Conservation (phyloP, 64 coral and sea anemone species). For the Trachythela sp. region DNA sequence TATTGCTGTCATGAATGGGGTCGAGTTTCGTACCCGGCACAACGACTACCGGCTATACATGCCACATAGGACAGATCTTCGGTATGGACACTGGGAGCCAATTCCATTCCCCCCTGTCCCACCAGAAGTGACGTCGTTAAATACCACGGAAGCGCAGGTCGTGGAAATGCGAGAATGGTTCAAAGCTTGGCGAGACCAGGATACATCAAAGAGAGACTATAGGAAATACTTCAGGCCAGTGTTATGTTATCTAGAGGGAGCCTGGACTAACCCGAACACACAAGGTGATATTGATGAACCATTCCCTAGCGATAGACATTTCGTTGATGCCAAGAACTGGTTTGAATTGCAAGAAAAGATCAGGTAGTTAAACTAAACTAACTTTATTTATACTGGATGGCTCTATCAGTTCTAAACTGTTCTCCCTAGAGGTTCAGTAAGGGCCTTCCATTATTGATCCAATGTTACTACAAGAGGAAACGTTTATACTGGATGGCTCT, state of each 20-base stretch:
- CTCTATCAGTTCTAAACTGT: too few species aligned
- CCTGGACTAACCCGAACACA: not conserved
- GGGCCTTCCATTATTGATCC: too few species aligned
- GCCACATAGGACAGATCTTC: not conserved
- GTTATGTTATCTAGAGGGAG: conserved; percentile 43
- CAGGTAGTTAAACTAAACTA: too few species aligned
- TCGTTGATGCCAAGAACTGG: not conserved
- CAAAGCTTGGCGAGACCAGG: conserved; percentile 40
- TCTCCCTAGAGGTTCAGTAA: too few species aligned
- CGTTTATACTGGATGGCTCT: too few species aligned
- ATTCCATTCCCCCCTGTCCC: conserved; percentile 37
- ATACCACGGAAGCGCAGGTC: not conserved
- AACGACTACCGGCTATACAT: not conserved
- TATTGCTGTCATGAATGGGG: conserved; percentile 26
- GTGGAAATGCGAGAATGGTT: conserved; percentile 43
- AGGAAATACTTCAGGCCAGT: conserved; percentile 43
- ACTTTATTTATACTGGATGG: too few species aligned
- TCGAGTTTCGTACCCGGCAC: conserved; percentile 43
- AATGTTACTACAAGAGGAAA: too few species aligned
- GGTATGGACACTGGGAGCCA: not conserved
- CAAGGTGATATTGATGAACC: conserved; percentile 45
- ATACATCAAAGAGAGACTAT: conserved; percentile 19
- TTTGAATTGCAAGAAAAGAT: not conserved
- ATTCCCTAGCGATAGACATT: not conserved
- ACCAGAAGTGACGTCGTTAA: not conserved